Evolutionary conservation across 2,113 vertebrate species (phyloP).

Genomic region (Beaufortia kweichowensis): DNA sequence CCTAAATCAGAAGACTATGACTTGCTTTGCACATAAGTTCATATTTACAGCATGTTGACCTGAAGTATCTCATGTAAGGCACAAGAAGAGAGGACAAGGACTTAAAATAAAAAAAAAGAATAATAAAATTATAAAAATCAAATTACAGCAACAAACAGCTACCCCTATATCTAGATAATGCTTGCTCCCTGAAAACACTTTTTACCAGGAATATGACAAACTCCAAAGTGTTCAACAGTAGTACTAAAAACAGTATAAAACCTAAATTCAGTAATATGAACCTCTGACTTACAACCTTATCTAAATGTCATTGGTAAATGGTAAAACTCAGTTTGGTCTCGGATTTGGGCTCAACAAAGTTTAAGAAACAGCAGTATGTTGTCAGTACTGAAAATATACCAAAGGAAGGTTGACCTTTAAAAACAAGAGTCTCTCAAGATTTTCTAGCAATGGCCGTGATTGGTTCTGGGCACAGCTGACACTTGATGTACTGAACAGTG

Average conservation of each 20-base stretch:
- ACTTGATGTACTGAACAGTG: slow-evolving; percentile 88
- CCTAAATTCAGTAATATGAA: slow-evolving; percentile 62
- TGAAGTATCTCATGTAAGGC: slow-evolving; percentile 92
- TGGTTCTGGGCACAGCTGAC: slow-evolving; percentile 85
- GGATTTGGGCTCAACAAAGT: slow-evolving; percentile 57
- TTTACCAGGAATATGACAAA: slow-evolving; percentile 65
- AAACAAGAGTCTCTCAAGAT: slow-evolving; percentile 94
- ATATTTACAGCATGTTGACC: slow-evolving; percentile 83
- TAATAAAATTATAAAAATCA: slow-evolving; percentile 49
- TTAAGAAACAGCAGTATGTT: slow-evolving; percentile 55
- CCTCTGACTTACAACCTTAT: slow-evolving; percentile 44
- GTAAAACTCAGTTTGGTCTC: slow-evolving; percentile 70
- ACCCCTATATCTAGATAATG: slow-evolving; percentile 71
- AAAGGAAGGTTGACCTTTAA: slow-evolving; percentile 97
- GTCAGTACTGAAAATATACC: slow-evolving; percentile 96
- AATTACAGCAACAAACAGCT: slow-evolving; percentile 65
- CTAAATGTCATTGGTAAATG: slow-evolving; percentile 61
- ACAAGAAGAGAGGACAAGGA: slow-evolving; percentile 80
- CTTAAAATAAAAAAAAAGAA: slow-evolving; percentile 45
- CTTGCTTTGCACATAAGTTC: slow-evolving; percentile 64
- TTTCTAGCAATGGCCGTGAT: slow-evolving; percentile 86
- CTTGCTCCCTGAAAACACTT: slow-evolving; percentile 74
- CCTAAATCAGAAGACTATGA: slow-evolving; percentile 66
- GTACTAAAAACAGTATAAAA: slow-evolving; percentile 73
- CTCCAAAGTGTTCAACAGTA: slow-evolving; percentile 78